Evolutionary conservation across 2,888 invertebrate genomes (phyloP).

Genomic region (Drosophila borborema): DNA sequence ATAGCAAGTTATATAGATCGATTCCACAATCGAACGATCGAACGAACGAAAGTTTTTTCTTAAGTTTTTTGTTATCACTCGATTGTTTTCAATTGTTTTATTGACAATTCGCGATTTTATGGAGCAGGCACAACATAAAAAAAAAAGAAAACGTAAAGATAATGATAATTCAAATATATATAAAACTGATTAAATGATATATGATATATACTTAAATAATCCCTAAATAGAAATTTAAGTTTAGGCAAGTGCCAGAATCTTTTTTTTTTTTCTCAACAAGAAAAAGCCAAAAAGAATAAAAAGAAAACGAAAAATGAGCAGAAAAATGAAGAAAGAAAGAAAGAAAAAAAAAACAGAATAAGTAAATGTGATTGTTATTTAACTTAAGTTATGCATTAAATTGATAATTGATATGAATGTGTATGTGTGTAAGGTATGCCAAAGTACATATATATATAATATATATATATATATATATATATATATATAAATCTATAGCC

Average conservation of each 20-base stretch:
- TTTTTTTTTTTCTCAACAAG: constrained; percentile 57
- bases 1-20: constrained; percentile 58
- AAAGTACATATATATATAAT: constrained; percentile 20
- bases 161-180: constrained; percentile 15
- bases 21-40: constrained; percentile 8
- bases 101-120: constrained; percentile 67
- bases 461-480: constrained; percentile 20
- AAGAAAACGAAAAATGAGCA: constrained; percentile 26
- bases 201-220: constrained; percentile 52
- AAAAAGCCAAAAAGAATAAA: constrained; percentile 14
- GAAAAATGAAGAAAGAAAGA: constrained; percentile 24
- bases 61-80: constrained; percentile 59
- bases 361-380: constrained; percentile 84
- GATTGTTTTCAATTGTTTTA: constrained; percentile 71
- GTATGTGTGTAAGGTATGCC: constrained; percentile 60
- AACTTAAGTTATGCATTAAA: constrained; percentile 80
- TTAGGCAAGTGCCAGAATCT: constrained; percentile 47
- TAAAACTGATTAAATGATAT: constrained; percentile 22
- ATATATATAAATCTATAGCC: constrained; percentile 33
- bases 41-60: constrained; percentile 24
- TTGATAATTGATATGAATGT: constrained; percentile 56
- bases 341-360: constrained; percentile 56
- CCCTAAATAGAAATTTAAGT: constrained; percentile 48
- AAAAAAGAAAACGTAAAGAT: background rate
- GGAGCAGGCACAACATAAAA: constrained; percentile 9